phyloP scores from a whole-genome alignment of 2,113 vertebrate genomes.

The Collichthys lucidus region DNA sequence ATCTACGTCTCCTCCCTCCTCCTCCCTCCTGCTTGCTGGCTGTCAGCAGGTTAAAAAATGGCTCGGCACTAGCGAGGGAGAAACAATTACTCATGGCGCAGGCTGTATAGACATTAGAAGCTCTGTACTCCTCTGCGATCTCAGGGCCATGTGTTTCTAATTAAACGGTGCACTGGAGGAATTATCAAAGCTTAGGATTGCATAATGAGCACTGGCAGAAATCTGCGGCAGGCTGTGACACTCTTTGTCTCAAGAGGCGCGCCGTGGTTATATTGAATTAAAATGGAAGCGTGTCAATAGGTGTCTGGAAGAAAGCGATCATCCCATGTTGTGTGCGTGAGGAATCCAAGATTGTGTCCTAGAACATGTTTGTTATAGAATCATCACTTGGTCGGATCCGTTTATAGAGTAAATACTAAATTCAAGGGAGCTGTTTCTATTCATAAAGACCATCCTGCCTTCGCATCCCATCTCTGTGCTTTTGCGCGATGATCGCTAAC shows the following conservation, averaged over 20 bases:
- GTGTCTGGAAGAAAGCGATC: slow-evolving; percentile 27
- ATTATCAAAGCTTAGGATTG: slow-evolving; percentile 78
- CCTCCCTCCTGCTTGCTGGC: slow-evolving; percentile 61
- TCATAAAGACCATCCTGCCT: slow-evolving; percentile 43
- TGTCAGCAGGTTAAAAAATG: slow-evolving; percentile 81
- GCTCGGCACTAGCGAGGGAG: slow-evolving; percentile 68
- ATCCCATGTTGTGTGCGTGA: not conserved
- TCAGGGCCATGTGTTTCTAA: slow-evolving; percentile 77
- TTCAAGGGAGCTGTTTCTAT: slow-evolving; percentile 38
- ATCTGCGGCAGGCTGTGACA: slow-evolving; percentile 63
- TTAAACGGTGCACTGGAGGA: slow-evolving; percentile 74
- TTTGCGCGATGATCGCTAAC: slow-evolving; percentile 56
- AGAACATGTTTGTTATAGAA: not conserved
- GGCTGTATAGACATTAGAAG: slow-evolving; percentile 73
- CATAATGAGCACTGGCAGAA: slow-evolving; percentile 75
- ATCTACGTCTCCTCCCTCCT: slow-evolving; percentile 4
- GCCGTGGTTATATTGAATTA: slow-evolving; percentile 60
- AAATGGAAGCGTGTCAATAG: slow-evolving; percentile 60
- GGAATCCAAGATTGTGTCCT: slow-evolving; percentile 3
- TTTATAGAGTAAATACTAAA: slow-evolving; percentile 12
- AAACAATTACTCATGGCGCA: slow-evolving; percentile 79
- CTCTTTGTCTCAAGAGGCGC: slow-evolving; percentile 67
- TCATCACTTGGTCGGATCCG: not conserved
- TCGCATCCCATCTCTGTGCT: slow-evolving; percentile 36
- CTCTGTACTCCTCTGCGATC: slow-evolving; percentile 69